Evolutionary conservation across 2,113 vertebrate species (phyloP).

Genomic region (Nesogale talazaci): DNA sequence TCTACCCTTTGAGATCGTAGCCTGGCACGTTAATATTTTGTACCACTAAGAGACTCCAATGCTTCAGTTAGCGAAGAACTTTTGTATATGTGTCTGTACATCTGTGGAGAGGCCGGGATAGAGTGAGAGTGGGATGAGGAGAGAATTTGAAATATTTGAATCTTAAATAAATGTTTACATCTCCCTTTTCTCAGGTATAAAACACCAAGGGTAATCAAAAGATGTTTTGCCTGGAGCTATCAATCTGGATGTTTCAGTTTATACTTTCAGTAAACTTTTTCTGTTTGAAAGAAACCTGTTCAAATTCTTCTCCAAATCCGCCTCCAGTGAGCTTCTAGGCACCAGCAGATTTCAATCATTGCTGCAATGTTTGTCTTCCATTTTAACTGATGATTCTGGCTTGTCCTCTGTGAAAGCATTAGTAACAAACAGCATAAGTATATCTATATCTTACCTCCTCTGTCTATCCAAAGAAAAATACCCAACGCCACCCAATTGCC

Average conservation of each 20-base stretch:
- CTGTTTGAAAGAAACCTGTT: not conserved
- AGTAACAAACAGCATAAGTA: too few relatives aligned
- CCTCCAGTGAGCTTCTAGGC: not conserved
- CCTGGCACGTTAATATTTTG: not conserved
- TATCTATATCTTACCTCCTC: too few relatives aligned
- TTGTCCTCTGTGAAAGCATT: not conserved
- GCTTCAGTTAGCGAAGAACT: constrained; percentile 5
- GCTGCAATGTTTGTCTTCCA: not conserved
- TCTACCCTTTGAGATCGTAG: not conserved
- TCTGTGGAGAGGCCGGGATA: too few relatives aligned
- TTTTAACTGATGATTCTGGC: not conserved
- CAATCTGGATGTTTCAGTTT: not conserved
- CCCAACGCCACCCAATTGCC: too few relatives aligned
- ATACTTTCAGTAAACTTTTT: not conserved
- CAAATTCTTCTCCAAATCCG: not conserved
- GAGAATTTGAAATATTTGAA: not conserved
- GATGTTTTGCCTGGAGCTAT: not conserved
- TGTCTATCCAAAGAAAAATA: too few relatives aligned
- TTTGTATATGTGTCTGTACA: not conserved
- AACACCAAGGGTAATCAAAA: not conserved
- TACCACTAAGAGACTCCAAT: not conserved
- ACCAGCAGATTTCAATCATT: not conserved
- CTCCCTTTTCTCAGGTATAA: constrained; percentile 11
- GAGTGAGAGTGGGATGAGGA: not conserved
- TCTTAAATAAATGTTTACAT: not conserved